Evolutionary conservation across 2,888 invertebrate species (phyloP), one percentile per base, ranked within the genome.

Genomic region (Ypsolopha sequella): DNA sequence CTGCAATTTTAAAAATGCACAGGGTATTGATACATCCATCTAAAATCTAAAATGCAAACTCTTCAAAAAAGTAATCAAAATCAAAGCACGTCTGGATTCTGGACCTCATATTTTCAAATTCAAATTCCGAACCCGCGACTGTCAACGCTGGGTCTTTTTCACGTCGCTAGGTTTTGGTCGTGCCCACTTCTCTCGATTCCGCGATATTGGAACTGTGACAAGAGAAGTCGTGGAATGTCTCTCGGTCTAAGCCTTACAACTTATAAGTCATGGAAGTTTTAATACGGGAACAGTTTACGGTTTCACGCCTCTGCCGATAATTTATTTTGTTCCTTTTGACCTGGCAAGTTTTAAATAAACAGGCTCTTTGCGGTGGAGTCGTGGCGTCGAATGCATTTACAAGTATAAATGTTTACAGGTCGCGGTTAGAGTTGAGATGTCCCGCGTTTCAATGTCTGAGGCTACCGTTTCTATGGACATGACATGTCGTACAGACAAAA

Each of bases 241-340:
- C 47, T 7, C 45, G 4, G 45, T 10, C 34, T 45, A 9, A 10
- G 3, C 10, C 24, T 33, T 7, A 24, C 9, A 14, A 6, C 9
- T 52, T 66, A 64, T 68, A 69, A 68, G 66, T 70, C 70, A 68
- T 65, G 68, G 66, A 65, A 67, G 68, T 68, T 66, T 63, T 65
- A 66, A 73, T 64, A 63, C 63, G 58, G 59, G 51, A 39, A 45
- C 38, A 46, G 51, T 51, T 46, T 47, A 47, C 54, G 58, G 62
- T 61, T 63, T 62, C 65, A 61, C 58, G 57, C 61, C 61, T 60
- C 60, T 59, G 55, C 59, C 56, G 50, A 57, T 61, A 58, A 56
- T 58, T 58, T 58, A 59, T 60, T 60, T 58, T 51, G 53, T 54
- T 54, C 54, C 52, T 51, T 44, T 44, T 52, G 52, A 52, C 49